Evolutionary conservation across 2,113 vertebrate species (phyloP).

Genomic region (Chinchilla lanigera): DNA sequence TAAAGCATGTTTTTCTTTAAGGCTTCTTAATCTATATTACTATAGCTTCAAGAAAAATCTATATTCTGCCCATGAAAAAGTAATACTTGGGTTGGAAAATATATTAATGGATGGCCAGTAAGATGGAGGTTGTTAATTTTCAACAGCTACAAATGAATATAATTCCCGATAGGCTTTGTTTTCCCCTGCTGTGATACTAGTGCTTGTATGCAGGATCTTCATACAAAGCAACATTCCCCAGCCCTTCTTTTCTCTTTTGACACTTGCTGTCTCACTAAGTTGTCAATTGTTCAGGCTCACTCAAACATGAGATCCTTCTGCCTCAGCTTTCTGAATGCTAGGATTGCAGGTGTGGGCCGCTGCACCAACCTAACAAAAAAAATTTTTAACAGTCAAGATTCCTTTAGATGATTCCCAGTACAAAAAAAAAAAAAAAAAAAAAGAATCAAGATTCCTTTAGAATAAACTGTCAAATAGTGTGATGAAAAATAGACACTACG

Average conservation of each 20-base stretch:
- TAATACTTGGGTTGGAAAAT: conserved; percentile 35
- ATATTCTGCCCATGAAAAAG: conserved; percentile 54
- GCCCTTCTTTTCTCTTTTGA: not conserved
- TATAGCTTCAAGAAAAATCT: conserved; percentile 54
- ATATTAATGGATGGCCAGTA: not conserved
- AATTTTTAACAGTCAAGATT: conserved; percentile 1
- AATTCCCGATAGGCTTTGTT: not conserved
- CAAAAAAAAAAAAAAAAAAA: no score
- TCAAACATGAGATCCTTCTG: not conserved
- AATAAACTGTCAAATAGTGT: not conserved
- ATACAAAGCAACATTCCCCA: not conserved
- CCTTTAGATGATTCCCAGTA: not conserved
- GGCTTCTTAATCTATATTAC: conserved; percentile 30
- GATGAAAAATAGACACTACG: not conserved
- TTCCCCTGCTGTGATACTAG: not conserved
- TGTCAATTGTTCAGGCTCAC: not conserved
- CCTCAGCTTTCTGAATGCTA: not conserved
- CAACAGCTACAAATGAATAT: not conserved
- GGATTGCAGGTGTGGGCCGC: not conserved
- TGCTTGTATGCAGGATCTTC: not conserved
- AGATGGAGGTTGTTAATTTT: conserved; percentile 24
- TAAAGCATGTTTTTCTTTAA: conserved; percentile 20
- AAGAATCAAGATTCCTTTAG: conserved; percentile 9
- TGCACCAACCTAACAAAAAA: not conserved
- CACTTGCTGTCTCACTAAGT: not conserved